These are phyloP conservation scores for Rhagologus leucostigma DNA, from an alignment of 2,113 vertebrate genomes.

Conservation along the genomic window DNA sequence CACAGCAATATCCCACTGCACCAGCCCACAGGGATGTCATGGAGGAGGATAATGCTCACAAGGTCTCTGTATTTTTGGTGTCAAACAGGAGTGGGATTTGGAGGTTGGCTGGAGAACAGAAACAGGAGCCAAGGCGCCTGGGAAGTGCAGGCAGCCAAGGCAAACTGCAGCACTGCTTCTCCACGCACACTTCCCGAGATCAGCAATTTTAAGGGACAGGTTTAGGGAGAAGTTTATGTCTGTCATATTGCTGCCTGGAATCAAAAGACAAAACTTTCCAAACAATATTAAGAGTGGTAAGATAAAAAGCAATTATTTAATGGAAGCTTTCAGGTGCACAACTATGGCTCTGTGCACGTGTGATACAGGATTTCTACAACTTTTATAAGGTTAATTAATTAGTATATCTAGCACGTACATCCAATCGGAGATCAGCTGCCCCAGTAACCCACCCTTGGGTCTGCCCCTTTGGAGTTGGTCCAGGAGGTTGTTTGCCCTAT, in stretches of 20 bases:
- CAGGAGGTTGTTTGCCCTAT: neutral
- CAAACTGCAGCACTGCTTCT: neutral
- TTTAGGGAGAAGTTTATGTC: neutral
- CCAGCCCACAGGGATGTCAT: neutral
- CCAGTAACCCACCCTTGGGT: neutral
- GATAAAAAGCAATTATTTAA: neutral
- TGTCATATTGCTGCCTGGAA: neutral
- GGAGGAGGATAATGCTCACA: neutral
- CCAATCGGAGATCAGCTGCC: neutral
- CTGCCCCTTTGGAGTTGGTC: neutral
- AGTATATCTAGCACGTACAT: neutral
- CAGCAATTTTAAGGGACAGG: neutral
- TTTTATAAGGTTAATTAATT: neutral
- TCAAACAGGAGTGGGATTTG: neutral
- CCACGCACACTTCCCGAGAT: rapidly evolving
- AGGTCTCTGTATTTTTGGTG: neutral
- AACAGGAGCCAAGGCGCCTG: neutral
- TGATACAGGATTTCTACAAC: neutral
- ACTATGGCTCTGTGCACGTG: rapidly evolving
- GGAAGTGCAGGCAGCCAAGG: neutral
- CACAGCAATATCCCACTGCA: neutral
- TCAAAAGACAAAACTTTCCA: neutral
- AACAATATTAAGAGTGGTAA: neutral
- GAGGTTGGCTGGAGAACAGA: neutral
- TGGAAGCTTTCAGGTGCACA: neutral